Conservation (phyloP, 2,888 invertebrate genomes). For the Uropetala carovei region DNA sequence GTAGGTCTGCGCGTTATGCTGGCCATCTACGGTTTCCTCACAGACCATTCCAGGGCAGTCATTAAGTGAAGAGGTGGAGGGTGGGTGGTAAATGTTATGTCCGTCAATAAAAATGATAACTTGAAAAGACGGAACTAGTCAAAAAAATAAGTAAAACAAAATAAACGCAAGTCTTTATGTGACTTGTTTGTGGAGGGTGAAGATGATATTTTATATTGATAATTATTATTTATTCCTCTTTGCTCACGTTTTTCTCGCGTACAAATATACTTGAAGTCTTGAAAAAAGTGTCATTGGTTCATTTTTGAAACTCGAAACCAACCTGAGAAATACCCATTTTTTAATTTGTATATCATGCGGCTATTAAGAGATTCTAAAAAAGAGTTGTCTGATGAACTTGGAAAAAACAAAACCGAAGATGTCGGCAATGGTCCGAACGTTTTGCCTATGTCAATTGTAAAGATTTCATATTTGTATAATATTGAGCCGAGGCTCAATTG, state of each 20-base stretch:
- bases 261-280: constrained; percentile 64
- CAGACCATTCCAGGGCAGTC: constrained; percentile 50
- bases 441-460: no score
- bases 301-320: constrained; percentile 31
- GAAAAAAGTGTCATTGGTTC: constrained; percentile 60
- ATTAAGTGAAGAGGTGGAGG: neutral
- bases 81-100: constrained; percentile 58
- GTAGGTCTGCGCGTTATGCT: constrained; percentile 41
- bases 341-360: neutral
- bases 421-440: neutral
- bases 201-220: constrained; percentile 64
- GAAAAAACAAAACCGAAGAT: neutral
- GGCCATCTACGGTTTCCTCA: neutral
- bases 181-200: constrained; percentile 60
- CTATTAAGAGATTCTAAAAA: neutral
- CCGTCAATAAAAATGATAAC: constrained; percentile 31
- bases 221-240: constrained; percentile 64
- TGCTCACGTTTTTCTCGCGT: constrained; percentile 64
- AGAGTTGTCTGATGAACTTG: neutral
- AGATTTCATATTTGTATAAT: neutral
- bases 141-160: constrained; percentile 30
- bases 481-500: neutral
- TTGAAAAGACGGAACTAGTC: constrained; percentile 48
- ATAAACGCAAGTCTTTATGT: constrained; percentile 48
- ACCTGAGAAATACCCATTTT: constrained; percentile 46